Base-by-base conservation (phyloP, 2,113 vertebrate species). In the Catharus minimus region DNA sequence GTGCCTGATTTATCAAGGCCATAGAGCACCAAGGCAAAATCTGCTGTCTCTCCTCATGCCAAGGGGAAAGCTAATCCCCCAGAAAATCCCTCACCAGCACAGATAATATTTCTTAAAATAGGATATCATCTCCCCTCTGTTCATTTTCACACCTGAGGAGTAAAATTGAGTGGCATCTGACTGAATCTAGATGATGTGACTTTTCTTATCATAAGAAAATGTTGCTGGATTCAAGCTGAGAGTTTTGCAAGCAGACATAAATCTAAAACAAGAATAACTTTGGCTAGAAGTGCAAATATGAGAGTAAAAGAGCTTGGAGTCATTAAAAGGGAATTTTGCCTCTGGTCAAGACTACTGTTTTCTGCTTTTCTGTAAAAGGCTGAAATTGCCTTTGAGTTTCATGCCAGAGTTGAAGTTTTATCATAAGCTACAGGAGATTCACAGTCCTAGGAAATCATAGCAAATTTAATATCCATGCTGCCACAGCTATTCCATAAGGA, bases 1-100 rank as follows among this genome's bases (percentile, higher is more conserved):
- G 23, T 55, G 30, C 60, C 52, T 53, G 27, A 49, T 75, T 88
- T 89, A 82, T 87, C 87, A 92, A 87, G 89, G 84, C 53, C 84
- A 11, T 26, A 82, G 33, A 73, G 46, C n/a, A 60, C 15, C 47
- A 80, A 73, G 28, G 41, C 27, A 28, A 82, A 89, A 41, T 65
- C 53, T 79, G 64, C 57, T 81, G 32, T 50, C 32, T 79, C 32
- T 79, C 24, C 49, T 87, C 33, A 49, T 50, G 15, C 16, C 46
- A 92, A 75, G 46, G 18, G 14, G 15, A 71, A 76, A 57, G 43
- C 30, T 83, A 92, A 85, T 61, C 23, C 21, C 21, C 1, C 56
- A 86, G 76, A 77, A 83, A 50, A 41, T n/a, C 23, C 43, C 64
- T 39, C 43, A 58, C 7, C 36, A 90, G 32, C 13, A 88, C 19